Percentiles rank a stretch among this genome's conserved stretches.
Conservation (phyloP, 2,888 invertebrate species). For the Onthophagus sagittarius region DNA sequence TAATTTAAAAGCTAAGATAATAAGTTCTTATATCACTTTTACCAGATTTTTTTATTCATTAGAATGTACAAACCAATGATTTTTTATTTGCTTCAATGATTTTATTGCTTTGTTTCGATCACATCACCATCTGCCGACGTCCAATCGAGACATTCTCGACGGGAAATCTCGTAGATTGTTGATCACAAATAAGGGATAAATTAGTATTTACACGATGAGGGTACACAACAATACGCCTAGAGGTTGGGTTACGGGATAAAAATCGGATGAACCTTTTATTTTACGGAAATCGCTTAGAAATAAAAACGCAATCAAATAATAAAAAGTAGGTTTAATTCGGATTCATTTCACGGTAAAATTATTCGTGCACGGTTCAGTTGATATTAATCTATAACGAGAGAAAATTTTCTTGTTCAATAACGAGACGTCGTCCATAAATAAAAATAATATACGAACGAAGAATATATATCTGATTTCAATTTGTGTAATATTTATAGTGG, state of each 20-base stretch:
- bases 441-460: slow-evolving; percentile 16
- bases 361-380: no score
- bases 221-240: slow-evolving; percentile 11
- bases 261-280: neutral
- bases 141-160: neutral
- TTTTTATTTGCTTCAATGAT: no score
- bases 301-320: no score
- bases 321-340: neutral
- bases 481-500: slow-evolving; percentile 33
- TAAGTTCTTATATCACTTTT: no score
- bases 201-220: slow-evolving; percentile 1
- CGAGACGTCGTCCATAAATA: slow-evolving; percentile 21
- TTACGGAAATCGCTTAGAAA: neutral
- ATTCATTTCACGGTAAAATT: neutral
- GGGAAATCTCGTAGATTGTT: neutral
- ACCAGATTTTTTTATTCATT: no score
- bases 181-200: slow-evolving; percentile 11
- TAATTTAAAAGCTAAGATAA: no score
- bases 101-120: neutral
- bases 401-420: neutral
- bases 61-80: no score
- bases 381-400: no score
- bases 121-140: slow-evolving; percentile 2
- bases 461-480: slow-evolving; percentile 31
- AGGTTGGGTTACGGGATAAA: slow-evolving; percentile 4